A percentile compares a stretch with the other conserved stretches of the same genome.
phyloP scores from a whole-genome alignment of 2,888 invertebrate species.

The Heliconius cydno region DNA sequence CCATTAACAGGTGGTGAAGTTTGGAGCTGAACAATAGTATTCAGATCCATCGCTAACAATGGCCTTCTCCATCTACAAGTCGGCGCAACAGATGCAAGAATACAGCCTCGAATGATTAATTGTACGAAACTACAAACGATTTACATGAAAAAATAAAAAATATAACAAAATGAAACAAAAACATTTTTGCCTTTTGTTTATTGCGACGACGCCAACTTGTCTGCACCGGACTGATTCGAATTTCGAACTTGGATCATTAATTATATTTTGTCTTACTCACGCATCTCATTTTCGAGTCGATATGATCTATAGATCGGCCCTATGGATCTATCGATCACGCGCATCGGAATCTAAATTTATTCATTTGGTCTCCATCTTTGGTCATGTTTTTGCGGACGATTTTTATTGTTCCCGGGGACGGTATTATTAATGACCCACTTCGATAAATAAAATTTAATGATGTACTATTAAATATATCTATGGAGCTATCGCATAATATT shows the following conservation, averaged over 20 bases:
- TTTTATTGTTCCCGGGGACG: conserved; percentile 41
- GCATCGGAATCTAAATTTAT: conserved; percentile 80
- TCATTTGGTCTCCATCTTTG: conserved; percentile 62
- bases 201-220: conserved; percentile 81
- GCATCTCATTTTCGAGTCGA: conserved; percentile 81
- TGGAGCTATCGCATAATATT: neutral
- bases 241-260: conserved; percentile 80
- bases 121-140: conserved; percentile 71
- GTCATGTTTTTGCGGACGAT: conserved; percentile 79
- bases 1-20: conserved; percentile 73
- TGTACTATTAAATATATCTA: neutral
- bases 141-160: conserved; percentile 71
- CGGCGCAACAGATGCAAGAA: conserved; percentile 79
- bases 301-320: conserved; percentile 83
- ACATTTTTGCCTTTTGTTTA: conserved; percentile 80
- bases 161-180: conserved; percentile 65
- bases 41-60: conserved; percentile 69
- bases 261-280: conserved; percentile 84
- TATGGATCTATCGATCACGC: conserved; percentile 81
- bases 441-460: conserved; percentile 26
- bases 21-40: conserved; percentile 61
- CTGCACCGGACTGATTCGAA: conserved; percentile 81
- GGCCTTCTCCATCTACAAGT: conserved; percentile 64
- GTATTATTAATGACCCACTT: conserved; percentile 41
- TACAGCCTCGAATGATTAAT: conserved; percentile 76